Conservation (phyloP, 2,797 vertebrate species). For the Gorsachius magnificus region DNA sequence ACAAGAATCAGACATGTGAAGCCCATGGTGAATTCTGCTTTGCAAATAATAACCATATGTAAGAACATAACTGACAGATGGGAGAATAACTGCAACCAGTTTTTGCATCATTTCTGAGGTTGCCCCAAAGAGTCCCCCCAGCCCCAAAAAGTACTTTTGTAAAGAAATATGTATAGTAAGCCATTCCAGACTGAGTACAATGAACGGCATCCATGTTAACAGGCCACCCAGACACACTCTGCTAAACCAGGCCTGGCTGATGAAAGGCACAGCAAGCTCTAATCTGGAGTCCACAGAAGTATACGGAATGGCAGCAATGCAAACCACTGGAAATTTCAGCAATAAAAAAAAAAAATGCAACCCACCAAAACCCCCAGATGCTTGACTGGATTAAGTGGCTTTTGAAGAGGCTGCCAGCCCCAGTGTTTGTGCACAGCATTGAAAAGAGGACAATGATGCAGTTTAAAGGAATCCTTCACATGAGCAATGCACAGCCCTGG, state of each 20-base stretch:
- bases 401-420: background rate
- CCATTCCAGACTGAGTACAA: rapidly evolving
- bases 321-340: background rate
- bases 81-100: background rate
- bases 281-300: background rate
- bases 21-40: background rate
- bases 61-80: background rate
- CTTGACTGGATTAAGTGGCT: no score
- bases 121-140: background rate
- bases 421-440: background rate
- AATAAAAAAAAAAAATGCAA: no score
- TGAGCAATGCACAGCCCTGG: rapidly evolving
- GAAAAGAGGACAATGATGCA: rapidly evolving
- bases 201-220: rapidly evolving
- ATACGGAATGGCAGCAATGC: rapidly evolving
- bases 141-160: background rate
- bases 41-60: background rate
- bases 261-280: background rate
- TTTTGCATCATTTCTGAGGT: background rate
- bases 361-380: rapidly evolving
- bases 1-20: background rate
- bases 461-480: background rate
- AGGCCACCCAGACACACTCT: rapidly evolving
- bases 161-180: background rate
- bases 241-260: background rate